Evolutionary conservation across 2,888 invertebrate genomes (phyloP).

Genomic region (Pyralis farinalis): DNA sequence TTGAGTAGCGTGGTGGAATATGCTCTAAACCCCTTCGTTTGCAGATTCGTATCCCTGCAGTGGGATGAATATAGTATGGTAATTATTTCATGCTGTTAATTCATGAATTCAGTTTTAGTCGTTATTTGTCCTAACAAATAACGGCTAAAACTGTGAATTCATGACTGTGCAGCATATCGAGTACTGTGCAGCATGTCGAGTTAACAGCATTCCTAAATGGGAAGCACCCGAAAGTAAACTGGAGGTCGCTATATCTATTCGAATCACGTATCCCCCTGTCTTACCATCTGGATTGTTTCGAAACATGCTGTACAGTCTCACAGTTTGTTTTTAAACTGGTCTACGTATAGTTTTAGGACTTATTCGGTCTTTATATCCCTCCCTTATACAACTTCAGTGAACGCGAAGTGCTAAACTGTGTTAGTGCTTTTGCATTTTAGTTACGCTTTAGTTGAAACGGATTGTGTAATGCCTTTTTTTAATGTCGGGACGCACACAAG

Average conservation of each 20-base stretch:
- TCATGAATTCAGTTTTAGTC: too few species aligned
- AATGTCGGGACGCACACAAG: too few species aligned
- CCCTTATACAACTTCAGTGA: conserved; percentile 6
- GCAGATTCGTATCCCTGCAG: too few species aligned
- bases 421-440: conserved; percentile 9
- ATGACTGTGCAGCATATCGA: too few species aligned
- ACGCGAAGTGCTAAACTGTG: conserved; percentile 9
- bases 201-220: neutral
- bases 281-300: conserved; percentile 74
- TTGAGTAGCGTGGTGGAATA: too few species aligned
- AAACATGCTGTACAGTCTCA: conserved; percentile 53
- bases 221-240: neutral
- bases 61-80: too few species aligned
- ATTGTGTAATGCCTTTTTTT: too few species aligned
- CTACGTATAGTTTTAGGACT: conserved; percentile 45
- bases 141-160: too few species aligned
- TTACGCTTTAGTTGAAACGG: conserved; percentile 4
- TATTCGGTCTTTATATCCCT: conserved; percentile 39
- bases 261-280: conserved; percentile 59
- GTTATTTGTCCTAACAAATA: too few species aligned
- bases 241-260: conserved; percentile 33
- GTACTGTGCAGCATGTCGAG: neutral
- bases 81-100: too few species aligned
- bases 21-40: too few species aligned
- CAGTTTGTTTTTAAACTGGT: conserved; percentile 64